phyloP scores from a whole-genome alignment of 1,140 invertebrate genomes.

The Saccostrea echinata region DNA sequence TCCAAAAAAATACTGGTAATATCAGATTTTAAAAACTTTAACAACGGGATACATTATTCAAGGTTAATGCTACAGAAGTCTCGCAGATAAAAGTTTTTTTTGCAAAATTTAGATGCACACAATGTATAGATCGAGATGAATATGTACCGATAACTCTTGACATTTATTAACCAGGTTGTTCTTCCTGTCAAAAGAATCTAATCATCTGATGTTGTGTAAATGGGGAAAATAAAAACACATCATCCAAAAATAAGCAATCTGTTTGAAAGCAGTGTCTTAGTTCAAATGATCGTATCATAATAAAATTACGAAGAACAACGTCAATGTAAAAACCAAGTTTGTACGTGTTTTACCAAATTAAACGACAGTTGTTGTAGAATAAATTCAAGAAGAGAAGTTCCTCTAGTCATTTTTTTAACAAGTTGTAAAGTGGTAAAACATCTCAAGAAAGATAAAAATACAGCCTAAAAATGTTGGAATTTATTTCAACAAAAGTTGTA shows the following conservation, averaged over 20 bases:
- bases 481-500: too few relatives aligned
- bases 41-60: neutral
- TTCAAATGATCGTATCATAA: neutral
- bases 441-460: too few relatives aligned
- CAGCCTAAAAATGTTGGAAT: too few relatives aligned
- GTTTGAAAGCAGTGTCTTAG: neutral
- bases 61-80: neutral
- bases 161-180: conserved; percentile 1
- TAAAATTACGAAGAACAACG: neutral
- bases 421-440: too few relatives aligned
- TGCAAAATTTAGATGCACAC: neutral
- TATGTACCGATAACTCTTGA: neutral
- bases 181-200: neutral
- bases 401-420: too few relatives aligned
- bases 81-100: conserved; percentile 3
- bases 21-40: too few relatives aligned
- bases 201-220: neutral
- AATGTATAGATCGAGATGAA: neutral
- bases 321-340: neutral
- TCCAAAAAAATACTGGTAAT: too few relatives aligned
- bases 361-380: too few relatives aligned
- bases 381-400: neutral
- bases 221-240: neutral
- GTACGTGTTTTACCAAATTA: neutral
- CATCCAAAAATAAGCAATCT: neutral